phyloP scores from a whole-genome alignment of 2,113 vertebrate genomes.

The Channa argus region DNA sequence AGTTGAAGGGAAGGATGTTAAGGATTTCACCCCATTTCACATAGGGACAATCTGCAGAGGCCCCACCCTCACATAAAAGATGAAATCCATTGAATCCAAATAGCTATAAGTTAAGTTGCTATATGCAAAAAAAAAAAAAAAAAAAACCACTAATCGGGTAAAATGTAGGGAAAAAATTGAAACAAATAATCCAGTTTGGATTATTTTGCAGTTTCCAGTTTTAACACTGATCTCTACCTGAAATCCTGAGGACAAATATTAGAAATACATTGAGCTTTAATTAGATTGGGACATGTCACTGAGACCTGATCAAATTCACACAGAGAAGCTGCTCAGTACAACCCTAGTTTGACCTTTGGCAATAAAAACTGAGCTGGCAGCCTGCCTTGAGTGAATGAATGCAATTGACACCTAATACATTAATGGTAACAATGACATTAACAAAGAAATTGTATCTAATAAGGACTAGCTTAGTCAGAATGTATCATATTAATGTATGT shows the following conservation, averaged over 20 bases:
- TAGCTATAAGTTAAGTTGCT: constrained; percentile 5
- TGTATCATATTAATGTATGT: too few relatives aligned
- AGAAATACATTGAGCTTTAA: too few relatives aligned
- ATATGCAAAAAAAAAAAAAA: not conserved
- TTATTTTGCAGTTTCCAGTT: not conserved
- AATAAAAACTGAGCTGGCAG: not conserved
- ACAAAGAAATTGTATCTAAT: not conserved
- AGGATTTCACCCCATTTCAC: constrained; percentile 67
- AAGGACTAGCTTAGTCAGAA: too few relatives aligned
- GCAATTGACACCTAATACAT: too few relatives aligned
- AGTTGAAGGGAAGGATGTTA: constrained; percentile 59
- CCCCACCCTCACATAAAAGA: constrained; percentile 60
- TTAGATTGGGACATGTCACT: too few relatives aligned
- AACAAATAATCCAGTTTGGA: not conserved
- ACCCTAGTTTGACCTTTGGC: not conserved
- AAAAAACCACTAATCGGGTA: constrained; percentile 9
- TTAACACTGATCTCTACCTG: constrained; percentile 1
- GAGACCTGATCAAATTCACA: not conserved
- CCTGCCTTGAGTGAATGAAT: too few relatives aligned
- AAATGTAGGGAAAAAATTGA: constrained; percentile 4
- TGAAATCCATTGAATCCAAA: constrained; percentile 44
- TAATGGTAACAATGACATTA: too few relatives aligned
- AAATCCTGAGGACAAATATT: constrained; percentile 13
- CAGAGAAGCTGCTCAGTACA: not conserved
- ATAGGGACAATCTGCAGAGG: constrained; percentile 59